These are phyloP conservation scores for Agonopterix alstromeriana DNA, from an alignment of 2,888 invertebrate genomes.

Conservation along the genomic window DNA sequence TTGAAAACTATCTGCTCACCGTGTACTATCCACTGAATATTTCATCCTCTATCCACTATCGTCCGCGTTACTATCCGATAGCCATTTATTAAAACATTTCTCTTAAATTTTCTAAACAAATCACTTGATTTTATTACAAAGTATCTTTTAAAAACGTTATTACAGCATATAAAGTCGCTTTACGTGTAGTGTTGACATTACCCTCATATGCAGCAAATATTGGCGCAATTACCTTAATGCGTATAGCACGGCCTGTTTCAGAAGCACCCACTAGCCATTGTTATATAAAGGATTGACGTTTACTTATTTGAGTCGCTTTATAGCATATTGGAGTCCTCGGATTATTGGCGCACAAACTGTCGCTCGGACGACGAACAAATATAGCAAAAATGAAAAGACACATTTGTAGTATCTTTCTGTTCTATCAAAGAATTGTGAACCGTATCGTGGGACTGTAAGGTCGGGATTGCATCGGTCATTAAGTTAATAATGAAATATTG, in stretches of 20 bases:
- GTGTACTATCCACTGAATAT: too few relatives aligned
- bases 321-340: conserved; percentile 15
- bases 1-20: too few relatives aligned
- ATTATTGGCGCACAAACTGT: conserved; percentile 30
- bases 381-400: conserved; percentile 33
- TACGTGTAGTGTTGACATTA: conserved; percentile 3
- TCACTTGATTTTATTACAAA: not conserved
- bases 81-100: too few relatives aligned
- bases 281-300: not conserved
- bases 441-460: conserved; percentile 6
- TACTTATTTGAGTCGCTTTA: conserved; percentile 8
- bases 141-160: conserved; percentile 1
- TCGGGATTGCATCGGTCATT: conserved; percentile 9
- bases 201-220: conserved; percentile 6
- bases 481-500: conserved; percentile 40
- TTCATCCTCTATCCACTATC: too few relatives aligned
- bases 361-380: conserved; percentile 27
- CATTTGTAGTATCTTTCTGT: conserved; percentile 17
- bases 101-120: too few relatives aligned
- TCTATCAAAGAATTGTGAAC: not conserved
- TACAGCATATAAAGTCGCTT: not conserved
- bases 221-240: conserved; percentile 11
- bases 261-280: not conserved
- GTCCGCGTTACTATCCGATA: too few relatives aligned
- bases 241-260: conserved; percentile 2